Base-by-base conservation (phyloP, 2,113 vertebrate genomes). In the Poicephalus gulielmi region DNA sequence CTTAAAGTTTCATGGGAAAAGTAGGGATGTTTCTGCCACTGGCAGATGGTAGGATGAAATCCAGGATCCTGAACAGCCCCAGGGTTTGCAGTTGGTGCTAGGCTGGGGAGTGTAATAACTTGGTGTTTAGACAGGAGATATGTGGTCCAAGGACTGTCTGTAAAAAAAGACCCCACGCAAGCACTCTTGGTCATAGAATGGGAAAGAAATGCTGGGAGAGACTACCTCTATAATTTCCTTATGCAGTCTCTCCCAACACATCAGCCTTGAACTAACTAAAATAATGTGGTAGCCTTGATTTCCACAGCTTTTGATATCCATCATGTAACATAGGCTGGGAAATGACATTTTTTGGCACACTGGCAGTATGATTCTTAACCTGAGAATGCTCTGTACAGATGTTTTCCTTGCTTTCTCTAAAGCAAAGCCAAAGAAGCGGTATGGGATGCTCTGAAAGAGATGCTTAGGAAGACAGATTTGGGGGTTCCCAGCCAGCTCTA, bases 401-500 rank as follows among this genome's bases (percentile, higher is more conserved):
- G 83, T 77, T 86, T 83, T 77, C 24, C 69, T 88, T 67, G 35
- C 60, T 88, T 88, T 82, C 60, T 92, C 88, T 91, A 86, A 90
- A 80, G 88, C 83, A 71, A 94, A 94, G 92, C 94, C 94, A 96
- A 92, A 83, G 55, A 17, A 78, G 35, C 3, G 3, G 55, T 39
- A 77, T 35, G 81, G 80, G 94, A 91, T 94, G 73, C 91, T 95
- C 83, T 60, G 55, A 90, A 68, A 25, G n/a, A 67, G 53, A 69
- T 23, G 57, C 71, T 55, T 74, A 69, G 30, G 35, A 91, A 88
- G 79, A 90, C 79, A 91, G 88, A 93, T 92, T 80, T 88, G 92
- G 92, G 81, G 41, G 78, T 96, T 96, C 95, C 94, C 95, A 95
- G 92, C 77, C 81, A 89, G 88, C 76, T 90, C 73, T 63, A 19